phyloP scores from a whole-genome alignment of 53 echinoderm and acorn worm genomes.

The Antedon mediterranea region DNA sequence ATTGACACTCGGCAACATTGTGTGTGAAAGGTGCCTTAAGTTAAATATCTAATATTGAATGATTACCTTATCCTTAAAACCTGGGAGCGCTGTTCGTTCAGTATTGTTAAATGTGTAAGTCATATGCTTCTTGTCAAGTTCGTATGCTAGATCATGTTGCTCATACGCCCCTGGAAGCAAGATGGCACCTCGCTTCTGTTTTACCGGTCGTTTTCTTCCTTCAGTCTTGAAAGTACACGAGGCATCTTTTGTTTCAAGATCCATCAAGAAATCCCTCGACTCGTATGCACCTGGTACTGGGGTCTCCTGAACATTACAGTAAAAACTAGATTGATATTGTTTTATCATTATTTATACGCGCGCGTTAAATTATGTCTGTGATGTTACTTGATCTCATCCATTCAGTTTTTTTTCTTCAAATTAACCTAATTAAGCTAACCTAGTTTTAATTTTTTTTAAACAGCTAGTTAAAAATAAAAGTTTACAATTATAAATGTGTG shows the following conservation, averaged over 20 bases:
- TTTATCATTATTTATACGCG: no score
- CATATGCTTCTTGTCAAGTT: constrained; percentile 41
- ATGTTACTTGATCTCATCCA: no score
- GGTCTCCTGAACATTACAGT: constrained; percentile 40
- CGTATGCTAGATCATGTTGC: constrained; percentile 40
- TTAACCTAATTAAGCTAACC: no score
- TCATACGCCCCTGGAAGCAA: constrained; percentile 87
- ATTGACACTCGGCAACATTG: no score
- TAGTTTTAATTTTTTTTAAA: no score
- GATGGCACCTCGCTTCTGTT: constrained; percentile 45
- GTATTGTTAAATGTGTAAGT: constrained; percentile 94
- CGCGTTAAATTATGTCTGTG: no score
- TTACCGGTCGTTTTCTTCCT: constrained; percentile 59
- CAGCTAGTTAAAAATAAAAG: no score
- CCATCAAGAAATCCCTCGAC: constrained; percentile 46
- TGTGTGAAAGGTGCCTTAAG: background rate
- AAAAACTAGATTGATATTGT: background rate
- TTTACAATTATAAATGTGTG: no score
- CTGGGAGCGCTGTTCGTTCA: constrained; percentile 37
- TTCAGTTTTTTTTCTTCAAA: no score
- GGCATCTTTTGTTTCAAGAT: constrained; percentile 60
- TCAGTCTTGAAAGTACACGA: constrained; percentile 89
- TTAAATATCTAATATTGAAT: background rate
- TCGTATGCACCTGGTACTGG: constrained; percentile 84
- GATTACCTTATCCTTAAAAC: constrained; percentile 80